phyloP scores from a whole-genome alignment of 2,113 vertebrate species.

The Callocephalon fimbriatum region DNA sequence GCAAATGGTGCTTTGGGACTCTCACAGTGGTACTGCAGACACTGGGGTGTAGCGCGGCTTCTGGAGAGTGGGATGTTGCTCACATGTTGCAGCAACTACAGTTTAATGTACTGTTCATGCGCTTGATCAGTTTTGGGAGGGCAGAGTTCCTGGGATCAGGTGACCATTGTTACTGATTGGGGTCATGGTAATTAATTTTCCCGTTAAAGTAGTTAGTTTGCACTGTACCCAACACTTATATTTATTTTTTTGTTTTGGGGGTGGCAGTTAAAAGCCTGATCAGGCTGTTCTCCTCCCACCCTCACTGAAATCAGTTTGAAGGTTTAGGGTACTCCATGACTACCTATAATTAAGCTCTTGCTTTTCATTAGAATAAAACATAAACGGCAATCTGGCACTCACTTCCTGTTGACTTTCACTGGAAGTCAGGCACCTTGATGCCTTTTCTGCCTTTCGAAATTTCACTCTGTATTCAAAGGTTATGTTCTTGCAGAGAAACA shows the following conservation, averaged over 20 bases:
- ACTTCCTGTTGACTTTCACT: neutral
- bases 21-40: neutral
- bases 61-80: neutral
- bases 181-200: neutral
- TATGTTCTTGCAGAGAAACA: neutral
- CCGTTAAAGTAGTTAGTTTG: neutral
- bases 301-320: neutral
- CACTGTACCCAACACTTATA: neutral
- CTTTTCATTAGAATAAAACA: neutral
- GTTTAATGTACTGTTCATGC: neutral
- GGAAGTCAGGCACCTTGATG: neutral
- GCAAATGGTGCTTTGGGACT: neutral
- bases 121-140: neutral
- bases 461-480: neutral
- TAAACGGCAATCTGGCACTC: neutral
- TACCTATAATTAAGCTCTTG: neutral
- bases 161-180: neutral
- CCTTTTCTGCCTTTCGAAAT: neutral
- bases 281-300: neutral
- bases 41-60: accelerated
- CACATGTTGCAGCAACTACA: neutral
- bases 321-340: neutral
- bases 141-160: neutral
- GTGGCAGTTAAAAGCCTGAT: neutral
- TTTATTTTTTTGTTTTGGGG: neutral